Evolutionary conservation across 30 jellyfish, hydroid and myxozoan genomes (phyloP), one percentile per base, ranked within the genome.

Genomic region (Pelagia noctiluca): DNA sequence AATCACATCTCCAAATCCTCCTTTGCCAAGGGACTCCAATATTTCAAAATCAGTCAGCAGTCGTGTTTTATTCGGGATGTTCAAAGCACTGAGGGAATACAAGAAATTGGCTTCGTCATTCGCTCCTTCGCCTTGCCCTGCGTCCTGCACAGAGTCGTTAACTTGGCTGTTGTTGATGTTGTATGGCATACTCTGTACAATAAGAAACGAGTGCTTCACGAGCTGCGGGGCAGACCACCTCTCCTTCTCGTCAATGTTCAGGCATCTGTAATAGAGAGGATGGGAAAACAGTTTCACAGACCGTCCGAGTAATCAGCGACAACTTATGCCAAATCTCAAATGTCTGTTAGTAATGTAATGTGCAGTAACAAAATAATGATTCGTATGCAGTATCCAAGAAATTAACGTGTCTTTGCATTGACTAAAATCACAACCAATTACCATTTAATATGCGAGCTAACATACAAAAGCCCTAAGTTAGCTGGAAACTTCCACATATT

Each of bases 1-100:
- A 77, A 93, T 76, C 50, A 95, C 99, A 57, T 87, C 87, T 0
- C 99, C 99, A 77, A 95, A 95, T 30, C 98, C 99, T 3, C 99
- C 99, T 86, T 89, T 61, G 1, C 99, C 99, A 18, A 95, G 86
- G 70, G 94, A 89, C 48, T 89, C 91, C 48, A 95, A 50, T 22
- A 80, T 57, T 38, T 83, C 97, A 54, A 95, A 95, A 71, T 95
- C 99, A 11, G 90, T 95, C 84, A 49, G 62, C 63, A 95, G 63
- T 38, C 99, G 65, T 2, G 99, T 91, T 73, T 84, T 94, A 37
- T 90, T 90, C 10, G 78, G 78, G 16, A 84, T 70, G 28, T 75
- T 57, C 47, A 72, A 78, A 0, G 69, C 91, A n/a, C 73, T 74
- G 63, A 80, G 67, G 18, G 86, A 78, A 22, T 47, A 78, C 48